These are phyloP conservation scores for Echinarachnius parma DNA, from an alignment of 53 echinoderm and acorn worm species.

Conservation along the genomic window DNA sequence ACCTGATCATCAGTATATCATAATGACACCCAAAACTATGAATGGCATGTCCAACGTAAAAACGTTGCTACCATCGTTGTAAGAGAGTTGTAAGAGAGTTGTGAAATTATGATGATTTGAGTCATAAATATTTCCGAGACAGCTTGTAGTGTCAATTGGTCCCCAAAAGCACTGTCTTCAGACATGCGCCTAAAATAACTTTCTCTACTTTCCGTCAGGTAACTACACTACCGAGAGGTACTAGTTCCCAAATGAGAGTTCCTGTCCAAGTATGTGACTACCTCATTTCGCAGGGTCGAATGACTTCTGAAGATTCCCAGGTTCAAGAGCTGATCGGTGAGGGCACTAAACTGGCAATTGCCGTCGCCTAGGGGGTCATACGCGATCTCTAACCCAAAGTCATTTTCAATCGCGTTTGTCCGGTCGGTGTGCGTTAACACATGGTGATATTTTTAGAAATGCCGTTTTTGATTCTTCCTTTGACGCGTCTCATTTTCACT, in stretches of 20 bases:
- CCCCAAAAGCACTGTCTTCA: conserved; percentile 17
- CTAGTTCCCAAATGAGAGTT: conserved; percentile 23
- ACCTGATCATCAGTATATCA: too few relatives aligned
- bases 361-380: conserved; percentile 25
- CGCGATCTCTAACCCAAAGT: conserved; percentile 14
- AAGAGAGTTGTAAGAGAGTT: too few relatives aligned
- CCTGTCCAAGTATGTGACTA: conserved; percentile 25
- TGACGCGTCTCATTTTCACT: conserved; percentile 6
- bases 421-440: not conserved
- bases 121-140: conserved; percentile 14
- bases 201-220: conserved; percentile 7
- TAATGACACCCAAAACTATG: conserved; percentile 24
- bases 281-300: conserved; percentile 20
- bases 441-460: conserved; percentile 10
- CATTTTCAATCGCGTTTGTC: conserved; percentile 11
- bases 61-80: conserved; percentile 15
- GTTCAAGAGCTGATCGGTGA: conserved; percentile 15
- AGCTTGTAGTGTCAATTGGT: conserved; percentile 36
- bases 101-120: conserved; percentile 20
- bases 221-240: conserved; percentile 12
- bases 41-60: conserved; percentile 20
- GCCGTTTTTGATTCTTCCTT: conserved; percentile 6
- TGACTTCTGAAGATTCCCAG: conserved; percentile 24
- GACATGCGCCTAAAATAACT: conserved; percentile 34
- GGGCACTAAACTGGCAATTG: conserved; percentile 39